A percentile compares a stretch with the other conserved stretches of the same genome.
Conservation (phyloP, 2,113 vertebrate species). For the Eidolon helvum region DNA sequence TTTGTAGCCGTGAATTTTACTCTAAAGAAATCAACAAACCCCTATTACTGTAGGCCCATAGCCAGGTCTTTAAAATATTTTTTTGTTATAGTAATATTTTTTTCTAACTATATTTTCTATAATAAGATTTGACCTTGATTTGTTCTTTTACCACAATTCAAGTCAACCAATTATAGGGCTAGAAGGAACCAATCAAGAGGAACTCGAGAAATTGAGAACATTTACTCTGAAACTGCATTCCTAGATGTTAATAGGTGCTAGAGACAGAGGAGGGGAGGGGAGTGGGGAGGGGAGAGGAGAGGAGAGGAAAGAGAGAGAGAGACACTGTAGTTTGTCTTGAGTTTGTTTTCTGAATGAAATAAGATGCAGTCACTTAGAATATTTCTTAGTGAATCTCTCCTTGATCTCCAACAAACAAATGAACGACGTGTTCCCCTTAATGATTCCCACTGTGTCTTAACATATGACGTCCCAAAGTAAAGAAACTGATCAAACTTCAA, state of each 20-base stretch:
- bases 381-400: neutral
- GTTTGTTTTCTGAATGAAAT: neutral
- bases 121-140: constrained; percentile 64
- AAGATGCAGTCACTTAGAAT: neutral
- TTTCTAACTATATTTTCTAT: constrained; percentile 67
- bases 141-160: constrained; percentile 65
- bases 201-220: neutral
- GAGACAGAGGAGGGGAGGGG: too few species aligned
- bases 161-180: constrained; percentile 49
- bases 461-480: neutral
- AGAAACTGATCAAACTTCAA: neutral
- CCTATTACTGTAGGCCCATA: constrained; percentile 67
- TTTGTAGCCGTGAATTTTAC: constrained; percentile 57
- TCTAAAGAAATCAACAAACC: constrained; percentile 51
- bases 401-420: neutral
- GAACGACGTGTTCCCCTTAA: neutral
- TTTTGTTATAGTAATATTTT: constrained; percentile 64
- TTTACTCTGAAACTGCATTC: neutral
- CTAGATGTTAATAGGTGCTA: neutral
- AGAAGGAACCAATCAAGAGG: neutral
- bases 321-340: neutral
- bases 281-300: too few species aligned
- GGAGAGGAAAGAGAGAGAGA: too few species aligned
- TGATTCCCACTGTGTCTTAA: neutral
- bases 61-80: constrained; percentile 74